Percentiles rank a stretch among this genome's conserved stretches.
These are phyloP conservation scores for Mesoligia furuncula DNA, from an alignment of 2,888 invertebrate genomes.

Conservation along the genomic window DNA sequence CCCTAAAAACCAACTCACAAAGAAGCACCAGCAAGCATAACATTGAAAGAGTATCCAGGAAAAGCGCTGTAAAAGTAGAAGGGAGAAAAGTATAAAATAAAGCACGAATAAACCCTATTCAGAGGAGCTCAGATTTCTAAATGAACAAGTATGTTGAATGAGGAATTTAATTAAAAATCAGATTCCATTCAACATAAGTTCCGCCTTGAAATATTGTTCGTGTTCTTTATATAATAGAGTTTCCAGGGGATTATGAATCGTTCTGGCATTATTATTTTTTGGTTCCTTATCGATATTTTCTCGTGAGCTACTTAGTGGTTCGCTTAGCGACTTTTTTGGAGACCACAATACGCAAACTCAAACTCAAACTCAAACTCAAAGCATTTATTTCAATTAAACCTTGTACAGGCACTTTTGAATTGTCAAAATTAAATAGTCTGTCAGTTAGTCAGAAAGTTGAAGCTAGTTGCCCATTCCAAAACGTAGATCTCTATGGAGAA, in stretches of 20 bases:
- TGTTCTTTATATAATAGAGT: constrained; percentile 43
- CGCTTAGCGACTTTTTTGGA: constrained; percentile 15
- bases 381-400: too few species aligned
- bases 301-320: constrained; percentile 10
- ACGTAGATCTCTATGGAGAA: too few species aligned
- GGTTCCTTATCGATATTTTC: constrained; percentile 37
- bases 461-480: too few species aligned
- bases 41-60: constrained; percentile 37
- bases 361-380: too few species aligned
- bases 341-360: background rate
- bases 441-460: too few species aligned
- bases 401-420: too few species aligned
- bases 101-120: constrained; percentile 50
- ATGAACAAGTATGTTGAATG: constrained; percentile 66
- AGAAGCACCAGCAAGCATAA: constrained; percentile 33
- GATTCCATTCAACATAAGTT: constrained; percentile 61
- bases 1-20: constrained; percentile 33
- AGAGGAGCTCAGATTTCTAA: constrained; percentile 58
- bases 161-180: constrained; percentile 67
- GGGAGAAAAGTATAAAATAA: constrained; percentile 54
- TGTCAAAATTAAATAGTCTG: too few species aligned
- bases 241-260: constrained; percentile 29
- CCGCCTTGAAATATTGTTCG: constrained; percentile 51
- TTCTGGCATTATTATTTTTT: constrained; percentile 28
- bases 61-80: constrained; percentile 29